phyloP scores from a whole-genome alignment of 2,797 vertebrate species.

The Pagetopsis macropterus region DNA sequence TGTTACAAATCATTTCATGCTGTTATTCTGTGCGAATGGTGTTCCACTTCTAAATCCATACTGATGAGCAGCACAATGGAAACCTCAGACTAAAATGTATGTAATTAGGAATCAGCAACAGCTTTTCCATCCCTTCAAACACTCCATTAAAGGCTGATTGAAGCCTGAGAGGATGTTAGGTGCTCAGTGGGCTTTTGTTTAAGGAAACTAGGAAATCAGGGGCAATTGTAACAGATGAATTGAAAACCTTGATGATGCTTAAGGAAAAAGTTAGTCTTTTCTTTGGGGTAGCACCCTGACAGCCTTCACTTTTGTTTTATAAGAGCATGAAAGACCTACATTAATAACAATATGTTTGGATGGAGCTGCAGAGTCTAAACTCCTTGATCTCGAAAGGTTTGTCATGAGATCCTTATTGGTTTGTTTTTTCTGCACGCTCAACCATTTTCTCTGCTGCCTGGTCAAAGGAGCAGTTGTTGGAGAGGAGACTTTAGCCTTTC shows the following conservation, averaged over 20 bases:
- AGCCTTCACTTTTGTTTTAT: neutral
- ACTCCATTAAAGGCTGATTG: slow-evolving; percentile 22
- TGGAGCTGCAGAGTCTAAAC: slow-evolving; percentile 9
- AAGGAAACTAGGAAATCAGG: slow-evolving; percentile 22
- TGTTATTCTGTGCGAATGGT: slow-evolving; percentile 42
- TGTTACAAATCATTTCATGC: slow-evolving; percentile 52
- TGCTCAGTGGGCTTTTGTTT: slow-evolving; percentile 44
- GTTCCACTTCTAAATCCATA: slow-evolving; percentile 59
- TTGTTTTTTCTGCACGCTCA: slow-evolving; percentile 22
- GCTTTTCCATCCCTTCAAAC: slow-evolving; percentile 46
- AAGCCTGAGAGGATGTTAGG: slow-evolving; percentile 25
- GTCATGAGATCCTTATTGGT: slow-evolving; percentile 49
- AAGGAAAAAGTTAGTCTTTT: neutral
- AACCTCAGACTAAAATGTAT: slow-evolving; percentile 37
- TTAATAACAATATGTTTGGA: neutral
- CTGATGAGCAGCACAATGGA: slow-evolving; percentile 54
- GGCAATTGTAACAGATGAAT: neutral
- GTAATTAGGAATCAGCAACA: slow-evolving; percentile 58
- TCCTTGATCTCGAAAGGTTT: slow-evolving; percentile 22
- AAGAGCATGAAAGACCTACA: slow-evolving; percentile 4
- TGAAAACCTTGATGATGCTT: slow-evolving; percentile 17
- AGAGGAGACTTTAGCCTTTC: slow-evolving; percentile 36
- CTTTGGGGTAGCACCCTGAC: neutral
- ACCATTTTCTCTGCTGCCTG: slow-evolving; percentile 17
- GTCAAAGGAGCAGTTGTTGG: slow-evolving; percentile 54